A percentile compares a stretch with the other conserved stretches of the same genome.
Evolutionary conservation across 2,113 vertebrate genomes (phyloP).

Genomic region (Sterrhoptilus dennistouni): DNA sequence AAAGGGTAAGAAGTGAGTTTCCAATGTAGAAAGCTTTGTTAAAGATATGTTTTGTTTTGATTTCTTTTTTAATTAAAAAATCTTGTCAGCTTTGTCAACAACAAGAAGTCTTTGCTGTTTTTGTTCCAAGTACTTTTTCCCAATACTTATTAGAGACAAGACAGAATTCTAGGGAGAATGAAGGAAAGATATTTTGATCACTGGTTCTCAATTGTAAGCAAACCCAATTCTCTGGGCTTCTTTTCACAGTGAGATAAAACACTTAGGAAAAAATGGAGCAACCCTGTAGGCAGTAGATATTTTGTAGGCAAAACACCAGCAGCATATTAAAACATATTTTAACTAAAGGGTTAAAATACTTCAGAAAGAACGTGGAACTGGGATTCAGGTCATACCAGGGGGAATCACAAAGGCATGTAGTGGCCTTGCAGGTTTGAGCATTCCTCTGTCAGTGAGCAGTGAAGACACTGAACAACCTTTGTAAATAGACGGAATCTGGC

Average conservation of each 20-base stretch:
- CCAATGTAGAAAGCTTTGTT: background rate
- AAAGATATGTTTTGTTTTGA: background rate
- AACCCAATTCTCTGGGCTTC: background rate
- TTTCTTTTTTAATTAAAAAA: background rate
- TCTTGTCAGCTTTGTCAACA: background rate
- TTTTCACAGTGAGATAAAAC: background rate
- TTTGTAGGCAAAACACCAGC: background rate
- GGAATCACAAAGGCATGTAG: rapidly evolving
- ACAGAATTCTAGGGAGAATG: background rate
- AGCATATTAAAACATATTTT: background rate
- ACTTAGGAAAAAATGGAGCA: background rate
- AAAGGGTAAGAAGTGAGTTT: constrained; percentile 9
- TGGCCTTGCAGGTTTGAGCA: background rate
- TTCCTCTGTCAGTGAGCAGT: rapidly evolving
- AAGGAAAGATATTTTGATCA: background rate
- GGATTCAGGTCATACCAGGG: rapidly evolving
- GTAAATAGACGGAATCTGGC: background rate
- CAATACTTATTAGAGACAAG: background rate
- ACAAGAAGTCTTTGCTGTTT: background rate
- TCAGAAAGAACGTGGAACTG: background rate
- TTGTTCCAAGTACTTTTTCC: background rate
- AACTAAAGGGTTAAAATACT: background rate
- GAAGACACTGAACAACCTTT: background rate
- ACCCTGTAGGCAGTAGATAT: background rate
- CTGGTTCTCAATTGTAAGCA: background rate